Base-by-base conservation (phyloP, 2,797 vertebrate species). In the Enteromius argenteus region DNA sequence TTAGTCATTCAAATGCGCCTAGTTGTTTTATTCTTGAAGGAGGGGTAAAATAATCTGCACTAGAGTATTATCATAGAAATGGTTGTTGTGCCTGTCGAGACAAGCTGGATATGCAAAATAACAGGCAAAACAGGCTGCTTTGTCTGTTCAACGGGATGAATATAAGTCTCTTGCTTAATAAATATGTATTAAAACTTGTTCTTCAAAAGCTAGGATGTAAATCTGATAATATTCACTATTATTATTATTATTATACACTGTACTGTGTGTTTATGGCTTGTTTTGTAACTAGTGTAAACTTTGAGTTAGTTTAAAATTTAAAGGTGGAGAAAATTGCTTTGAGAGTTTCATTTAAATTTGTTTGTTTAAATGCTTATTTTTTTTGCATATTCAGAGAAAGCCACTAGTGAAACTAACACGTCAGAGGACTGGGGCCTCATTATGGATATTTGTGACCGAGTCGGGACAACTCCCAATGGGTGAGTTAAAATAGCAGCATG, bases 361-460 rank as follows among this genome's bases (percentile, higher is more conserved):
- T 60, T 60, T 60, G 10, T 78, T 60, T 77, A 14, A n/a, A 7
- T 64, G 9, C 11, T 27, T 17, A 8, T 21, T 60, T 37, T 37
- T 79, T 85, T 84, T 80, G 49, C 69, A 30, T 92, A 93, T 94
- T 2, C 71, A 99, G 98, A 99, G 92, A 99, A 99, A 89, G 97
- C 96, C 46, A 99, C 98, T 58, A 97, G 96, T 95, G 98, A 99
- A 91, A 97, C 92, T 79, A 99, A 97, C 92, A 99, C 97, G 72
- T 88, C 92, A 21, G 98, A 99, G 84, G 97, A 99, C 85, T 99
- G 98, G 98, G 96, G 95, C 15, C 95, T 99, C 13, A 99, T 99
- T 82, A 96, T 99, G 98, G 98, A 99, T 79, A 98, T 99, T 87
- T 99, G 98, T 85, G 98, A 99, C 90, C 97, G 95, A 89, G 96